Evolutionary conservation across 2,888 invertebrate species (phyloP), one percentile per base, ranked within the genome.

Genomic region (Drosophila silvestris): DNA sequence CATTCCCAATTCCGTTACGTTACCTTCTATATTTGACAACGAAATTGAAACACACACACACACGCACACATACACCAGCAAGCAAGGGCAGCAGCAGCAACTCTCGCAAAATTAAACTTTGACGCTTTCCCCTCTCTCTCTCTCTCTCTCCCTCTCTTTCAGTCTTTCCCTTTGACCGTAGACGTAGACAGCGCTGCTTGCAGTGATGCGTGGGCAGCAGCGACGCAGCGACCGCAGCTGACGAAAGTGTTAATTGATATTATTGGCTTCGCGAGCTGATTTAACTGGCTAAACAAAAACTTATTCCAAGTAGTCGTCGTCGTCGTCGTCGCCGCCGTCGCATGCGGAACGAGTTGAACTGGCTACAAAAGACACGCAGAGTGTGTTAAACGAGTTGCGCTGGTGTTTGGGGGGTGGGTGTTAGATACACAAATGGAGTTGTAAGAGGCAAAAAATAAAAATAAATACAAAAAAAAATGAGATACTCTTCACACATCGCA

Each of bases 161-260:
- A 9, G 14, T 50, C n/a, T 51, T 41, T 63, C 47, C 47, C 37
- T 66, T 47, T 50, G 26, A 22, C 10, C 22, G 26, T 47, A 47
- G 47, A 47, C 26, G 26, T 26, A 41, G 19, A 57, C 56, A 59
- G 62, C 65, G 62, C 35, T 37, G 70, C 61, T 30, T 32, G 70
- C 70, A 60, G 54, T 64, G 86, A 47, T 64, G 89, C 86, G 84
- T 79, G 84, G 89, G 89, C 74, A 58, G 59, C n/a, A 58, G 57
- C n/a, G 70, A 32, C 70, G 60, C 16, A 6, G 30, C 32, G 28
- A 30, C 51, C 12, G 28, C 39, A 44, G 6, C 77, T 81, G 76
- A 74, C 72, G 82, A 87, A 90, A 89, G 87, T 87, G 87, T 90
- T 89, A 87, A 87, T 90, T 90, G 89, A 82, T 85, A 82, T 81